Evolutionary conservation across 2,797 vertebrate species (phyloP).

Genomic region (Fratercula arctica): DNA sequence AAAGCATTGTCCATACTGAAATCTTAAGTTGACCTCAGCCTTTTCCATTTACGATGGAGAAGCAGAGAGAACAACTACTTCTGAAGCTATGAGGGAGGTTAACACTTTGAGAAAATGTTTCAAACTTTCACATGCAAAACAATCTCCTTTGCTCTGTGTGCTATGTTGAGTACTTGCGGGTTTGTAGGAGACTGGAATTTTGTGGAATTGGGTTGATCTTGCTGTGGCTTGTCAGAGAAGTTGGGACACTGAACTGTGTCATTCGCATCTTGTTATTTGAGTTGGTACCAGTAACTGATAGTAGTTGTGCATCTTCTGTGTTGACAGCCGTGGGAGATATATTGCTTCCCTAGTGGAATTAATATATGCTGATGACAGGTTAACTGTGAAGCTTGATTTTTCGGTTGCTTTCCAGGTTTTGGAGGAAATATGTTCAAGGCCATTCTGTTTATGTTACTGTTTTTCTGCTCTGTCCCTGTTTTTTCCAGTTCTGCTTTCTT

Average conservation of each 20-base stretch:
- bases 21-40: background rate
- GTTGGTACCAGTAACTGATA: background rate
- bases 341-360: background rate
- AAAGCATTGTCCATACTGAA: background rate
- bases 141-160: background rate
- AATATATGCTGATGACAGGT: background rate
- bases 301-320: background rate
- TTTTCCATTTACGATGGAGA: background rate
- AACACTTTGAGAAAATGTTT: background rate
- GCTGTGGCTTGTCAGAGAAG: background rate
- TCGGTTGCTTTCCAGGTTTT: background rate
- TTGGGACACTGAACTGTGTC: background rate
- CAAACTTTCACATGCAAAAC: background rate
- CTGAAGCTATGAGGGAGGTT: background rate
- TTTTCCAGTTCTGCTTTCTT: background rate
- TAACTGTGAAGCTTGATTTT: background rate
- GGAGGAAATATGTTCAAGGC: background rate
- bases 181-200: background rate
- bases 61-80: background rate
- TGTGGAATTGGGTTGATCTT: background rate
- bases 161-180: accelerated
- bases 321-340: background rate
- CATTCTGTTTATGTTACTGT: background rate
- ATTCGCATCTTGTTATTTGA: background rate
- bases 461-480: background rate